phyloP scores from a whole-genome alignment of 2,888 invertebrate genomes.

The Stegana nigrithorax region DNA sequence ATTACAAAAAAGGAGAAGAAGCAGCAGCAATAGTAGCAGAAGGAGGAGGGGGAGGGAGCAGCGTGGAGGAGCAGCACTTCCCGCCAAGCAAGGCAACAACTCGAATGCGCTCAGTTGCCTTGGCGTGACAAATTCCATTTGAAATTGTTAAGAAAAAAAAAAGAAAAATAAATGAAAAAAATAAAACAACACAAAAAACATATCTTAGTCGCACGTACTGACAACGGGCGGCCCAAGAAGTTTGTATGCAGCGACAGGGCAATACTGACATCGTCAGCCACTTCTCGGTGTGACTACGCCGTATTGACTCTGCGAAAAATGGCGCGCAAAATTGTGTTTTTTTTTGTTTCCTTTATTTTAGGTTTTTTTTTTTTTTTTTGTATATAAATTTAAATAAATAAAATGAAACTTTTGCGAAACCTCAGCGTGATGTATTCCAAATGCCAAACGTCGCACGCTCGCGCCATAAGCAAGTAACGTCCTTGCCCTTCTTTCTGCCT shows the following conservation, averaged over 20 bases:
- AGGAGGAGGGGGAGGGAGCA: not conserved
- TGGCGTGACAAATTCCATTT: conserved; percentile 64
- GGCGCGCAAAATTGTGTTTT: no score
- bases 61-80: not conserved
- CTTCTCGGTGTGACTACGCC: no score
- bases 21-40: not conserved
- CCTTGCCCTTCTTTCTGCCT: no score
- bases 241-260: no score
- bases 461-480: not conserved
- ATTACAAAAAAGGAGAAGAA: not conserved
- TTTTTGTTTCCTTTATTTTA: no score
- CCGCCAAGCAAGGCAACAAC: conserved; percentile 1
- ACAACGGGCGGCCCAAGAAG: conserved; percentile 17
- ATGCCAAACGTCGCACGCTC: conserved; percentile 19
- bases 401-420: conserved; percentile 58
- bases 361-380: not conserved
- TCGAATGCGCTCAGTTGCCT: conserved; percentile 29
- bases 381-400: conserved; percentile 41
- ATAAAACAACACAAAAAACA: no score
- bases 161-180: no score
- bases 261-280: no score
- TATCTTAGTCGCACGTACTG: conserved; percentile 51
- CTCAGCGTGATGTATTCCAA: conserved; percentile 58
- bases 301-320: not conserved
- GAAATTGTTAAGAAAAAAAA: conserved; percentile 58